Evolutionary conservation across 2,797 vertebrate species (phyloP).

Genomic region (Acipenser transmontanus): DNA sequence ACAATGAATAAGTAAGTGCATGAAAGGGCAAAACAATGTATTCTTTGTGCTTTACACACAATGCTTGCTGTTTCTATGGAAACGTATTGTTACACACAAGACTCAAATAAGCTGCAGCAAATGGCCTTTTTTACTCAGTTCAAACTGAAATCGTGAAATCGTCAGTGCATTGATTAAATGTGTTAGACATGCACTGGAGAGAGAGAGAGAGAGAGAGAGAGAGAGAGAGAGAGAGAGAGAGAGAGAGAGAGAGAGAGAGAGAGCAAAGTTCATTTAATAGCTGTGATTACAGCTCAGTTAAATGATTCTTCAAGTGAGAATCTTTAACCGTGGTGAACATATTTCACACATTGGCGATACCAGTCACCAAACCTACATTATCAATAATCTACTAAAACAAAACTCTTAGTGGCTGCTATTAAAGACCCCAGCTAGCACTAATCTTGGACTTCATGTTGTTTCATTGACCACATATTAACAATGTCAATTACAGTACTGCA

Average conservation of each 20-base stretch:
- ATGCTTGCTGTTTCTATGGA: conserved; percentile 59
- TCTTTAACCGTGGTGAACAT: neutral
- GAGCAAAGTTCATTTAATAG: conserved; percentile 16
- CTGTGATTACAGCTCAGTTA: neutral
- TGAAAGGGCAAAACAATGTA: conserved; percentile 38
- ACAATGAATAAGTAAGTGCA: conserved; percentile 28
- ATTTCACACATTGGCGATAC: too few species aligned
- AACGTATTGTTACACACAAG: conserved; percentile 57
- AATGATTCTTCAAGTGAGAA: conserved; percentile 5
- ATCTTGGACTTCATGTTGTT: too few species aligned
- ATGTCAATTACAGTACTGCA: too few species aligned
- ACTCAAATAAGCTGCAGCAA: conserved; percentile 51
- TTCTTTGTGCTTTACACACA: conserved; percentile 53
- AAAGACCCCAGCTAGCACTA: too few species aligned
- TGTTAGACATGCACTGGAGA: conserved; percentile 26
- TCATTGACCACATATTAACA: too few species aligned
- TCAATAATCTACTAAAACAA: too few species aligned
- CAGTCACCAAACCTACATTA: too few species aligned
- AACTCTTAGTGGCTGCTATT: too few species aligned
- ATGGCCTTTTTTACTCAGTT: conserved; percentile 29
- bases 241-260: conserved; percentile 8
- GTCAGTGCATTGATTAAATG: conserved; percentile 18
- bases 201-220: conserved; percentile 14
- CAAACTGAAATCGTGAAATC: conserved; percentile 27
- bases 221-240: too few species aligned